Evolutionary conservation across 2,888 invertebrate species (phyloP).

Genomic region (Latrodectus elegans): DNA sequence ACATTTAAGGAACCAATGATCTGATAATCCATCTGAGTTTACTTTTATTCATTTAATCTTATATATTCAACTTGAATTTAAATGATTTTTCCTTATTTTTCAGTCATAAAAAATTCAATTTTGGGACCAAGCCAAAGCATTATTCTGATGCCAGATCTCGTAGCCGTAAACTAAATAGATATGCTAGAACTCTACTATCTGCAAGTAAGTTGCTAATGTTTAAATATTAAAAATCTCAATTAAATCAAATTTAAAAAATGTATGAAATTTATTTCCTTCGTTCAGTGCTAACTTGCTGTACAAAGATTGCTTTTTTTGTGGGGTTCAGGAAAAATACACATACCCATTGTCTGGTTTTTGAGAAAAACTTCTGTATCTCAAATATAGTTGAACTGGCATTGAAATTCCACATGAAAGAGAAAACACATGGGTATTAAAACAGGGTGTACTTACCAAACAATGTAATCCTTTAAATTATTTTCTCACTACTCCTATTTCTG

Average conservation of each 20-base stretch:
- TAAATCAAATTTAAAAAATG: neutral
- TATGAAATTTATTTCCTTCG: neutral
- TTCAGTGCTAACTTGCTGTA: no score
- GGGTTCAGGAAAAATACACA: no score
- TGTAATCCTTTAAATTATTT: no score
- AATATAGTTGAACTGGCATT: no score
- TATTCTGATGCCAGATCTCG: conserved; percentile 35
- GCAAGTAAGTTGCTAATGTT: conserved; percentile 40
- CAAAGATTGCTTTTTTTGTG: no score
- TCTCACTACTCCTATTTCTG: no score
- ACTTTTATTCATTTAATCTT: neutral
- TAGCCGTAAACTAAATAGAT: conserved; percentile 39
- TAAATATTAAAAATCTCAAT: neutral
- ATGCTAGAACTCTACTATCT: conserved; percentile 46
- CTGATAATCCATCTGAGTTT: neutral
- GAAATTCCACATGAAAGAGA: no score
- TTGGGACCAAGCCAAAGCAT: conserved; percentile 29
- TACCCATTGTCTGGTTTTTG: no score
- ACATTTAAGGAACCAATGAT: neutral
- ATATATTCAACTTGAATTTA: neutral
- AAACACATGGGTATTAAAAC: no score
- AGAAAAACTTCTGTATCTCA: no score
- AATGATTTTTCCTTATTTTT: neutral
- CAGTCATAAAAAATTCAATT: conserved; percentile 18
- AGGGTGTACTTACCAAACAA: no score